phyloP scores from a whole-genome alignment of 2,113 vertebrate species.

The human region GRCh38 chr1:100607001-100607500 shows the following conservation, averaged over 20 bases:
- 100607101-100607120: not conserved
- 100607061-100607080: not conserved
- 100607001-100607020: conserved; percentile 29
- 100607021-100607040: not conserved
- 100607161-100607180: not conserved
- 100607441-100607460: not conserved
- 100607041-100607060: not conserved
- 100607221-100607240: not conserved
- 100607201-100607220: not conserved
- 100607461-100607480: not conserved
- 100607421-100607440: not conserved
- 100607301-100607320: not conserved
- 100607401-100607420: not conserved
- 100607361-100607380: not conserved
- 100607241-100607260: not conserved
- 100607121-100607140: conserved; percentile 46
- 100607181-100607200: not conserved
- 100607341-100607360: not conserved
- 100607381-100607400: not conserved
- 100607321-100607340: not conserved
- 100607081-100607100: not conserved
- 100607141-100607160: conserved; percentile 48
- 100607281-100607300: not conserved
- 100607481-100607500: not conserved
- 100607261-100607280: not conserved